A percentile compares a stretch with the other conserved stretches of the same genome.
Evolutionary conservation across 2,888 invertebrate genomes (phyloP).

Genomic region (Dendrolimus houi): DNA sequence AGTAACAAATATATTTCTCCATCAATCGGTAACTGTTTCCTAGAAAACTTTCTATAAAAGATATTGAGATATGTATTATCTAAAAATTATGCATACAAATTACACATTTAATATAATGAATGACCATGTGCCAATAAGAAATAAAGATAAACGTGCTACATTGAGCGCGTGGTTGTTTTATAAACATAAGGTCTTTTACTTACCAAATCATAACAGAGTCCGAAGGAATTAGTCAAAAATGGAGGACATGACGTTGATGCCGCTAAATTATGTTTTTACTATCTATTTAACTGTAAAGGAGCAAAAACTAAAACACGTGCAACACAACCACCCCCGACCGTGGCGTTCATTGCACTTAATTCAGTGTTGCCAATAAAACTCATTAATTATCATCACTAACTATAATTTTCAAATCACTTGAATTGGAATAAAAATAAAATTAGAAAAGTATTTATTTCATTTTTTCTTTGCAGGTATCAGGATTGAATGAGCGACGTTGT

Average conservation of each 20-base stretch:
- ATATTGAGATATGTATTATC: no score
- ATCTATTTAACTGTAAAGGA: constrained; percentile 6
- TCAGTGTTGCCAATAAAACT: constrained; percentile 19
- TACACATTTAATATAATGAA: constrained; percentile 1
- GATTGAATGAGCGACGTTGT: no score
- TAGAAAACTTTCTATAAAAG: no score
- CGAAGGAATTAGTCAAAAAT: neutral
- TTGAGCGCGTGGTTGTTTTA: constrained; percentile 36
- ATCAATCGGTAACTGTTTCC: no score
- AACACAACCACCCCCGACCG: constrained; percentile 33
- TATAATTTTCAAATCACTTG: constrained; percentile 4
- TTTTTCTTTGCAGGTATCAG: no score
- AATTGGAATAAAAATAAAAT: no score
- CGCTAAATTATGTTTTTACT: neutral
- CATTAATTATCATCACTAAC: neutral
- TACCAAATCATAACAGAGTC: constrained; percentile 33
- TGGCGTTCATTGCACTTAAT: constrained; percentile 34
- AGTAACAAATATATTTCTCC: no score
- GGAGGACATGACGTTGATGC: neutral
- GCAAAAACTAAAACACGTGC: constrained; percentile 24
- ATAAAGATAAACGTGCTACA: constrained; percentile 26
- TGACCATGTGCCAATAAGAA: neutral
- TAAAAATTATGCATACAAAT: no score
- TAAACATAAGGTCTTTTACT: constrained; percentile 21
- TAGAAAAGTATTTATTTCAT: no score